These are phyloP conservation scores for Hydropsyche betteni DNA, from an alignment of 2,888 invertebrate genomes.

Conservation along the genomic window DNA sequence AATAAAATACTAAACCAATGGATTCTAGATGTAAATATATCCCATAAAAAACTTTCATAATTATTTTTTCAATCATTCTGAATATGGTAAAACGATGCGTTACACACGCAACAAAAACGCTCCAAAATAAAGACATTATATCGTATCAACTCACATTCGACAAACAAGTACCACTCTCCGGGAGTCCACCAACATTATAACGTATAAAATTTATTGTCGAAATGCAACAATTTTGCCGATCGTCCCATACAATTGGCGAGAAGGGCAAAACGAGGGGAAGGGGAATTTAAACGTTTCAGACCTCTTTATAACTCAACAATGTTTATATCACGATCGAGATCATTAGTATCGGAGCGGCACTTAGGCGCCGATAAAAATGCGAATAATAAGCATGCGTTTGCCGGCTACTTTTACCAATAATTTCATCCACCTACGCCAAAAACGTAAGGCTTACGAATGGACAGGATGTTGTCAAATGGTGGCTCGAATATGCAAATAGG, in stretches of 20 bases:
- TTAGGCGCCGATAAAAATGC: conserved; percentile 26
- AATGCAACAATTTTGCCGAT: conserved; percentile 6
- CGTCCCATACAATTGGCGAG: neutral
- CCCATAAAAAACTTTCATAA: too few species aligned
- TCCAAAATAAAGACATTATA: too few species aligned
- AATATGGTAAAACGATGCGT: too few species aligned
- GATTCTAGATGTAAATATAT: too few species aligned
- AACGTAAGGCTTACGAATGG: neutral
- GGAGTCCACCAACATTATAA: too few species aligned
- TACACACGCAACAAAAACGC: too few species aligned
- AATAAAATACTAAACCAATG: too few species aligned
- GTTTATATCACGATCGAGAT: conserved; percentile 3
- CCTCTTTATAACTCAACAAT: conserved; percentile 17
- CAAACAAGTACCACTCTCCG: too few species aligned
- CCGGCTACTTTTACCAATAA: conserved; percentile 32
- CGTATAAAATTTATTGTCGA: neutral
- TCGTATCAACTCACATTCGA: too few species aligned
- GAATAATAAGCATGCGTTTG: conserved; percentile 28
- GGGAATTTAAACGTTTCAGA: conserved; percentile 2
- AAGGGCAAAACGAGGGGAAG: neutral
- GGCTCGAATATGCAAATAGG: neutral
- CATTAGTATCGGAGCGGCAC: conserved; percentile 20
- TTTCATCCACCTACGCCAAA: conserved; percentile 17
- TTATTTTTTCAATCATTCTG: too few species aligned
- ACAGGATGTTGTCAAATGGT: neutral